A percentile compares a stretch with the other conserved stretches of the same genome.
Evolutionary conservation across 2,888 invertebrate species (phyloP).

Genomic region (Aradus depressus): DNA sequence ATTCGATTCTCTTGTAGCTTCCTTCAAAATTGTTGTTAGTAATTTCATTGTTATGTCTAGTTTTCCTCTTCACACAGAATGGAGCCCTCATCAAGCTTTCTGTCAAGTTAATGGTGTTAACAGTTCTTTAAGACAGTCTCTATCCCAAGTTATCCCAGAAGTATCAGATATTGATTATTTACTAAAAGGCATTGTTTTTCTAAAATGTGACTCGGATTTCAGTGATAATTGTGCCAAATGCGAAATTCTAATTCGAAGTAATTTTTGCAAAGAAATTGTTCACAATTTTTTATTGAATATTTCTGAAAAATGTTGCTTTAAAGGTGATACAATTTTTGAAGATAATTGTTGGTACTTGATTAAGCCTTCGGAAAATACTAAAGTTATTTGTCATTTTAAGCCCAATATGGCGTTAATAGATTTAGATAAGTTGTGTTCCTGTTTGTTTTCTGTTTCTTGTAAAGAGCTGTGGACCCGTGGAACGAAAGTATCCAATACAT

Average conservation of each 20-base stretch:
- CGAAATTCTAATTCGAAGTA: constrained; percentile 4
- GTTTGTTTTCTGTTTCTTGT: constrained; percentile 12
- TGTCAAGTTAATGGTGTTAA: background rate
- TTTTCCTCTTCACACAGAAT: constrained; percentile 1
- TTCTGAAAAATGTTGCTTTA: constrained; percentile 1
- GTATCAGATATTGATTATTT: background rate
- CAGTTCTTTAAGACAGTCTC: constrained; percentile 4
- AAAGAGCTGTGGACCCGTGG: constrained; percentile 3
- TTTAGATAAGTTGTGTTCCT: constrained; percentile 18
- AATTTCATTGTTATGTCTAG: background rate
- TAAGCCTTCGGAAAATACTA: background rate
- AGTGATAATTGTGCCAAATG: background rate
- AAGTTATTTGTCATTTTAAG: constrained; percentile 1
- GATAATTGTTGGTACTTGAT: background rate
- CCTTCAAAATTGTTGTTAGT: background rate
- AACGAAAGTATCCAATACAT: background rate
- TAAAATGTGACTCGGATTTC: constrained; percentile 14
- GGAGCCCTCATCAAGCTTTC: background rate
- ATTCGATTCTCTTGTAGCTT: background rate
- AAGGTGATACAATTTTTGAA: background rate
- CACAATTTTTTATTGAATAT: constrained; percentile 2
- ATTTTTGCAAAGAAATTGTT: too few species aligned
- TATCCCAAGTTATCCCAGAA: constrained; percentile 1
- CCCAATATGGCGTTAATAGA: background rate
- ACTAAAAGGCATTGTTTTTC: constrained; percentile 11